Percentiles rank a stretch among this genome's conserved stretches.
These are phyloP conservation scores for Solea solea DNA, from an alignment of 2,113 vertebrate genomes.

Conservation along the genomic window DNA sequence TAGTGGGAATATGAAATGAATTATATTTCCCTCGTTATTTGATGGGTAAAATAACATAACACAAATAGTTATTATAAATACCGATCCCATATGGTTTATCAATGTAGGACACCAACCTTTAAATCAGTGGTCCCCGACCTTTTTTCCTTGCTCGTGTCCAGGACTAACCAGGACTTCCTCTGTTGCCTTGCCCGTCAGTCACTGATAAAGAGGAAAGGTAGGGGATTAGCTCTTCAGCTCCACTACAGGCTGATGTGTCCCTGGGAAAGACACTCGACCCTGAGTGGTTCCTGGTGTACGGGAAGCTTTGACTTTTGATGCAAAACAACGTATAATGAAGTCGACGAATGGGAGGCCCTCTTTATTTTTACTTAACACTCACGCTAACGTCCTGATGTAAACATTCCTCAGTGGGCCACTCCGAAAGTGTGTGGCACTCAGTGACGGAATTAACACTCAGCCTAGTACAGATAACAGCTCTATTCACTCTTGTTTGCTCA, in stretches of 20 bases:
- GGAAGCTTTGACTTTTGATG: not conserved
- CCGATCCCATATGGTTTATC: not conserved
- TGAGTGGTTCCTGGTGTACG: too few species aligned
- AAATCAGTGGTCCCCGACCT: too few species aligned
- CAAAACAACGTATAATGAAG: not conserved
- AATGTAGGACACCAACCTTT: too few species aligned
- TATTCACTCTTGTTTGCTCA: conserved; percentile 58
- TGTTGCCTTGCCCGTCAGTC: too few species aligned
- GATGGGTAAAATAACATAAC: not conserved
- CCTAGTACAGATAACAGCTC: conserved; percentile 55
- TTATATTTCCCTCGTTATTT: not conserved
- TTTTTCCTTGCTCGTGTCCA: too few species aligned
- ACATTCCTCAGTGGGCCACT: conserved; percentile 8
- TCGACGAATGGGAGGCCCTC: too few species aligned
- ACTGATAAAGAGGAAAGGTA: too few species aligned
- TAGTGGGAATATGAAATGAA: not conserved
- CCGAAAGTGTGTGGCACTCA: not conserved
- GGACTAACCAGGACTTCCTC: too few species aligned
- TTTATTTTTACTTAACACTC: too few species aligned
- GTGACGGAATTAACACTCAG: conserved; percentile 36
- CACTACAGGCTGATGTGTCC: too few species aligned
- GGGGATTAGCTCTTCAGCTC: too few species aligned
- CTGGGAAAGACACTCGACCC: too few species aligned
- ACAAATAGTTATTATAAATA: not conserved
- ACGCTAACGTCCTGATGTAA: not conserved